phyloP scores from a whole-genome alignment of 2,113 vertebrate species.

The Cebus imitator region DNA sequence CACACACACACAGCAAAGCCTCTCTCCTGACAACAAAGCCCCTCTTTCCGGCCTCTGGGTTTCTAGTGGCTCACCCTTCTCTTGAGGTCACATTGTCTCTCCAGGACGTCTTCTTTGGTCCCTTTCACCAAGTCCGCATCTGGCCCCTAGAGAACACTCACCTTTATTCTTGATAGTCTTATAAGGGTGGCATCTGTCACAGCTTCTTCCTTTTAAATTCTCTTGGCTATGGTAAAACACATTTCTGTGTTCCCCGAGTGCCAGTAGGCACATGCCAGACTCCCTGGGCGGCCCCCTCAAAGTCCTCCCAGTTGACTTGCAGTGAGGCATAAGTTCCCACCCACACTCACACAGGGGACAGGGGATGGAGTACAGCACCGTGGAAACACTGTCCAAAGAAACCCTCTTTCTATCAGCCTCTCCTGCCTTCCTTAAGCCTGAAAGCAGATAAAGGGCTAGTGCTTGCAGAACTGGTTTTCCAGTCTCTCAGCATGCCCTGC shows the following conservation, averaged over 20 bases:
- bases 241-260: background rate
- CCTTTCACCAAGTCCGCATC: background rate
- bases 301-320: background rate
- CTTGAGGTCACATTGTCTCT: too few species aligned
- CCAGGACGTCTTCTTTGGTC: background rate
- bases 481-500: background rate
- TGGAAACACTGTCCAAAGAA: background rate
- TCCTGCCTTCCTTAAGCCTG: background rate
- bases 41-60: background rate
- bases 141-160: too few species aligned
- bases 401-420: too few species aligned
- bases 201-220: background rate
- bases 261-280: background rate
- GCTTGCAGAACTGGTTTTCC: background rate
- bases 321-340: background rate
- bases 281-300: background rate
- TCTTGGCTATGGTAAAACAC: background rate
- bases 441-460: background rate
- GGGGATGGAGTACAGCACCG: accelerated
- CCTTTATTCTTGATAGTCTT: background rate
- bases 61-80: background rate
- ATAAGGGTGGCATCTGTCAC: background rate
- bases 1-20: background rate
- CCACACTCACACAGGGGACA: background rate
- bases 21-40: background rate